Percentiles rank a stretch among this genome's conserved stretches.
Evolutionary conservation across 2,797 vertebrate species (phyloP).

Genomic region (Protosalanx chinensis): DNA sequence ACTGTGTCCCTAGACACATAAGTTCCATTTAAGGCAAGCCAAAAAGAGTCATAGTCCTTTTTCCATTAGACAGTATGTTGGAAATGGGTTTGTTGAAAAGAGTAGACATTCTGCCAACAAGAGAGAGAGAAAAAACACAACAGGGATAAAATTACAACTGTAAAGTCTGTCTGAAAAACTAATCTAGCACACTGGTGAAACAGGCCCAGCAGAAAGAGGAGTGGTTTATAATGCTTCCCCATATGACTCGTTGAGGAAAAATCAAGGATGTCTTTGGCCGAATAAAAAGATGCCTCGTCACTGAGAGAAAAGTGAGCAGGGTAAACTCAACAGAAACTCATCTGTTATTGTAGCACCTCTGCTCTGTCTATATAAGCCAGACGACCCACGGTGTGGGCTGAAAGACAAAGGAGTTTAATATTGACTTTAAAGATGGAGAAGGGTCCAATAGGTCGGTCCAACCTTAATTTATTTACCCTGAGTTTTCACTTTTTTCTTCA

Average conservation of each 20-base stretch:
- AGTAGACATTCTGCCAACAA: background rate
- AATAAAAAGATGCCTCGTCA: background rate
- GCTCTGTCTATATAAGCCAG: background rate
- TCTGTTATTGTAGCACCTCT: background rate
- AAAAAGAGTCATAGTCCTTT: no score
- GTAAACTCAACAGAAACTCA: background rate
- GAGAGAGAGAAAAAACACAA: background rate
- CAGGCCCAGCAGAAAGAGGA: background rate
- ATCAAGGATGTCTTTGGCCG: background rate
- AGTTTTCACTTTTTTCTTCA: background rate
- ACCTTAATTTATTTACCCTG: background rate
- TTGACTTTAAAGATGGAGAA: background rate
- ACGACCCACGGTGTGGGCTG: background rate
- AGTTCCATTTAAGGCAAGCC: no score
- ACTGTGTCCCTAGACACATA: no score
- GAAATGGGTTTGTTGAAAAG: no score
- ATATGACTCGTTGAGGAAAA: background rate
- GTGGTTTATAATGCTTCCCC: background rate
- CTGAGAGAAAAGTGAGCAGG: slow-evolving; percentile 3
- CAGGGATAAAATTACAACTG: background rate
- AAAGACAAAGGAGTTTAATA: background rate
- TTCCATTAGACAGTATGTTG: no score
- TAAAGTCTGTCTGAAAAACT: background rate
- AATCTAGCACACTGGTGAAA: background rate
- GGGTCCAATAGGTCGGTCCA: background rate